Percentiles rank a stretch among this genome's conserved stretches.
Evolutionary conservation across 2,888 invertebrate genomes (phyloP).

Genomic region (Anarsia innoxiella): DNA sequence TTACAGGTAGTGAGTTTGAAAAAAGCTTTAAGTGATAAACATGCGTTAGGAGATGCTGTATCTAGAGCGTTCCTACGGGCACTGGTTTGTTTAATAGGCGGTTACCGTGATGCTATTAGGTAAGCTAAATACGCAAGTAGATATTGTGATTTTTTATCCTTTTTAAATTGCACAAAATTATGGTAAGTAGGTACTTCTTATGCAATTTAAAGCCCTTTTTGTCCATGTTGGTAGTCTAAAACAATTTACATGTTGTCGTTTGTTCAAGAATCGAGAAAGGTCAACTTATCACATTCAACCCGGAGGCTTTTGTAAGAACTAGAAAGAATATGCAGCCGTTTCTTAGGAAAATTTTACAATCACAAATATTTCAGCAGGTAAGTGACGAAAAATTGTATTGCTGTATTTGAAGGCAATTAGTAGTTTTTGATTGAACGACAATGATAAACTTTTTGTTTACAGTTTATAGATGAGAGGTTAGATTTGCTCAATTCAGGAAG

Average conservation of each 20-base stretch:
- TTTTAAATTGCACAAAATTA: too few species aligned
- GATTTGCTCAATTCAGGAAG: constrained; percentile 94
- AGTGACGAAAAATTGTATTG: neutral
- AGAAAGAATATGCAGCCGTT: constrained; percentile 93
- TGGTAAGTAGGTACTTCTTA: too few species aligned
- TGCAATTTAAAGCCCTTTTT: too few species aligned
- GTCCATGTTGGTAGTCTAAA: too few species aligned
- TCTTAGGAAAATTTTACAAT: constrained; percentile 90
- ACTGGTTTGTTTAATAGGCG: constrained; percentile 94
- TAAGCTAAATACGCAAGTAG: constrained; percentile 30
- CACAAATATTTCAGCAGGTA: constrained; percentile 95
- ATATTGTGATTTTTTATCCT: too few species aligned
- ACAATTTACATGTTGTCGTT: too few species aligned
- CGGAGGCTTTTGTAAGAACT: constrained; percentile 90
- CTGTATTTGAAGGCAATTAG: neutral
- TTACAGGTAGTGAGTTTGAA: constrained; percentile 82
- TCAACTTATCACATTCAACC: constrained; percentile 85
- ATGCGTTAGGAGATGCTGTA: constrained; percentile 92
- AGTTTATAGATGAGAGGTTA: constrained; percentile 96
- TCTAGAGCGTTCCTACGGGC: constrained; percentile 94
- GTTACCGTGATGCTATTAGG: constrained; percentile 92
- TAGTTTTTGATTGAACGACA: neutral
- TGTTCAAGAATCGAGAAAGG: constrained; percentile 58
- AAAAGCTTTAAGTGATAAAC: constrained; percentile 83
- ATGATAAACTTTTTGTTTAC: constrained; percentile 21